Base-by-base conservation (phyloP, 2,797 vertebrate species). In the Manis javanica region DNA sequence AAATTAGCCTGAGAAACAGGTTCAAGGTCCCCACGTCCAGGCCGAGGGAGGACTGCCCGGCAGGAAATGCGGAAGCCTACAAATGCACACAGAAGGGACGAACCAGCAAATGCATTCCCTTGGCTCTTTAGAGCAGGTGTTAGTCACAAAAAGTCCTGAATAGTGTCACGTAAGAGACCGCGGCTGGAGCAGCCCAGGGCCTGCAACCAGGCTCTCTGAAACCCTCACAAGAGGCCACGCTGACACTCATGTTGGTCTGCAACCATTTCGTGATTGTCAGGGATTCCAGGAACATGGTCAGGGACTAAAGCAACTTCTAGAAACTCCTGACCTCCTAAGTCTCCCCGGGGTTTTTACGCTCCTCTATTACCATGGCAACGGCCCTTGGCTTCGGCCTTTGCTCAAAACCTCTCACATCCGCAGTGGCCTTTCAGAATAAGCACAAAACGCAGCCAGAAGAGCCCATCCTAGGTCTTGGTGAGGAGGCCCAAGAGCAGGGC, bases 331-430 rank as follows among this genome's bases (percentile, higher is more conserved):
- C 7, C 18, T 51, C 77, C 34, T 39, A 4, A 13, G 49, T 0
- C 2, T 15, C 42, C 19, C 69, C n/a, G 0, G 51, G 42, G 37
- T 3, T 11, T 15, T 11, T 14, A 1, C 10, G 51, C 23, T 37
- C 13, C 3, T 2, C 0, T 1, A 2, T 19, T 5, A 10, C 13
- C 23, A 46, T 0, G 7, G 29, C 2, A 29, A 26, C 7, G 7
- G 19, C 4, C 34, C 39, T 21, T 49, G 11, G 46, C 23, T 18
- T 16, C 34, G n/a, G 34, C 14, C 15, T 3, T 10, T 12, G 7
- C 15, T n/a, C 68, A 5, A 21, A 59, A 74, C 51, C 24, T 18
- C 72, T 19, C 8, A 1, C 1, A 0, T 49, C 42, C 23, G 46
- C 37, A 51, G 46, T 46, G 46, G 26, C 29, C 84, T 37, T 39